Percentiles rank a stretch among this genome's conserved stretches.
These are phyloP conservation scores for Acarapis woodi DNA, from an alignment of 1,140 invertebrate species.

Conservation along the genomic window DNA sequence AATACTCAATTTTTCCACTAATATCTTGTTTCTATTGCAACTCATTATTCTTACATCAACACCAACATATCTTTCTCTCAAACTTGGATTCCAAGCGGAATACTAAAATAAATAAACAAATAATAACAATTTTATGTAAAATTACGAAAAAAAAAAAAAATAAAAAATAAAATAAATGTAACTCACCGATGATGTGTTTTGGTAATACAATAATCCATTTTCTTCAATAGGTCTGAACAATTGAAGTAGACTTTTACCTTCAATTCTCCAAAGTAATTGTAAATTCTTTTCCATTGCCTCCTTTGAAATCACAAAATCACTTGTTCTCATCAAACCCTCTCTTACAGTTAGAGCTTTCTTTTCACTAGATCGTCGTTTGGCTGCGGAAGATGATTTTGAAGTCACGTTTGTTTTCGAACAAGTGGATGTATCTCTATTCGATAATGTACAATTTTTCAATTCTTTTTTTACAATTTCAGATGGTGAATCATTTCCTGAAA, in stretches of 20 bases:
- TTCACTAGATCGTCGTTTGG: slow-evolving; percentile 10
- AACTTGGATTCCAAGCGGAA: slow-evolving; percentile 12
- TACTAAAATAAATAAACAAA: slow-evolving; percentile 9
- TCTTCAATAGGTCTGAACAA: slow-evolving; percentile 54
- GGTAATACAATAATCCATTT: slow-evolving; percentile 44
- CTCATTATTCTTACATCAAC: slow-evolving; percentile 11
- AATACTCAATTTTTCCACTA: slow-evolving; percentile 11
- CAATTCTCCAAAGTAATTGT: slow-evolving; percentile 54
- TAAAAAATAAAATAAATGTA: background rate
- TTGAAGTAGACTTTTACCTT: slow-evolving; percentile 52
- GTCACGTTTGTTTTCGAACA: background rate
- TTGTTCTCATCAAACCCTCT: slow-evolving; percentile 25
- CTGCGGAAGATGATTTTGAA: too few species aligned
- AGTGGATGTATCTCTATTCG: too few species aligned
- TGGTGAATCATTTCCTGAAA: too few species aligned
- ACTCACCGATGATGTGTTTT: slow-evolving; percentile 55
- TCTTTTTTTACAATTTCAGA: too few species aligned
- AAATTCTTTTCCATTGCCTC: slow-evolving; percentile 35
- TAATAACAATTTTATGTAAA: background rate
- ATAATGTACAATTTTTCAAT: too few species aligned
- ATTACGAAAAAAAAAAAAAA: background rate
- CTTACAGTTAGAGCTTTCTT: slow-evolving; percentile 7
- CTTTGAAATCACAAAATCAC: slow-evolving; percentile 53
- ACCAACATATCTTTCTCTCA: slow-evolving; percentile 12
- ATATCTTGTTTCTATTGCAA: slow-evolving; percentile 8